phyloP scores from a whole-genome alignment of 2,113 vertebrate genomes.

The Tragelaphus imberbis region DNA sequence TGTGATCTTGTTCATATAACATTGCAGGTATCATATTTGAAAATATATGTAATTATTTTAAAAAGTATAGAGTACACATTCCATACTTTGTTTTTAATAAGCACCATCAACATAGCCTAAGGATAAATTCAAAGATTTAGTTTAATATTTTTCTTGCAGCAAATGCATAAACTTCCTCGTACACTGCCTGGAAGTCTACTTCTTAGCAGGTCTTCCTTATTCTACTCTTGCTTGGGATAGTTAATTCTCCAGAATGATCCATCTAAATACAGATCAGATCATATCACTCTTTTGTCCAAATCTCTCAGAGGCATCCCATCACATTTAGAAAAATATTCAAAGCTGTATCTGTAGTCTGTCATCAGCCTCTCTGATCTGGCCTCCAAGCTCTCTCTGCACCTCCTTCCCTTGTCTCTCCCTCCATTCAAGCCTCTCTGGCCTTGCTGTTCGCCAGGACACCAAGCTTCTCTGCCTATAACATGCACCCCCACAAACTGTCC shows the following conservation, averaged over 20 bases:
- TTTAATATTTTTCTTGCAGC: not conserved
- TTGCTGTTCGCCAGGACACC: not conserved
- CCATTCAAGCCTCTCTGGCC: not conserved
- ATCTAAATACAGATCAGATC: not conserved
- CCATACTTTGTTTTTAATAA: not conserved
- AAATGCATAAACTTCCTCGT: not conserved
- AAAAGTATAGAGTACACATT: not conserved
- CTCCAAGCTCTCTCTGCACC: not conserved
- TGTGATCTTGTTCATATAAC: not conserved
- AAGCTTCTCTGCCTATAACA: not conserved
- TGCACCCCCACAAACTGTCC: accelerated
- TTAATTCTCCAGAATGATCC: not conserved
- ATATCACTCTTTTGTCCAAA: not conserved
- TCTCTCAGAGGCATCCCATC: not conserved
- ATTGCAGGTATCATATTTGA: not conserved
- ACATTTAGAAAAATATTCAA: not conserved
- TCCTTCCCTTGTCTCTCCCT: not conserved
- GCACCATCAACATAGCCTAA: not conserved
- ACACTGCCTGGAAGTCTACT: not conserved
- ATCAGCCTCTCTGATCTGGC: not conserved
- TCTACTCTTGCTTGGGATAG: not conserved
- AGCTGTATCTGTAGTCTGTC: not conserved
- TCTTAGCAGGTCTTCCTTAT: not conserved
- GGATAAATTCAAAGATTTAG: not conserved
- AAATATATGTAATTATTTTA: not conserved